Base-by-base conservation (phyloP, 2,888 invertebrate species). In the Apomyelois bistriatella region DNA sequence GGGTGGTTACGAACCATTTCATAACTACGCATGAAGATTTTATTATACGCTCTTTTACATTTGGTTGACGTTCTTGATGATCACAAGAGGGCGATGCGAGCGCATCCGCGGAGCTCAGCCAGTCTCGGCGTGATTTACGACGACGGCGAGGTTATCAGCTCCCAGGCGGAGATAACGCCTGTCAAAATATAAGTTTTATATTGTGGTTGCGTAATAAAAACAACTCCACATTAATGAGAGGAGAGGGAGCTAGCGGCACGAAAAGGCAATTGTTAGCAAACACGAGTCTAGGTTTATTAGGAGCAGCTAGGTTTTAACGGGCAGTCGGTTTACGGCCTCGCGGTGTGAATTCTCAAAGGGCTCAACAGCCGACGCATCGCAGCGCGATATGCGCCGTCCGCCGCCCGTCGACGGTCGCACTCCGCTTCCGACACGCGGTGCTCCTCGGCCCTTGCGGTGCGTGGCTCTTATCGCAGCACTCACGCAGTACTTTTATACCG, bases 401-500 rank as follows among this genome's bases (percentile, higher is more conserved):
- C 5, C 10, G 49, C 36, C 49, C 52, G 32, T n/a, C n/a, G 22
- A 22, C 22, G 22, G 22, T 2, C 22, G 22, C 22, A 3, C 5
- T 2, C 22, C 5, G 22, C 5, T 22, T 22, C 3, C 5, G 5
- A 22, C 22, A 5, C 22, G 22, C 22, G 32, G 5, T 3, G 10
- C 15, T 8, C 5, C 32, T 13, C 15, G 1, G 46, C 32, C 32
- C 28, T 53, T 37, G 37, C 16, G 52, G 17, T 17, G 48, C 15
- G 7, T 36, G 28, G 28, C 57, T 58, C 63, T 76, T 76, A 76
- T 75, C 76, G 68, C 65, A 58, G 51, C 56, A 64, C 60, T 64
- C 54, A 65, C 61, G 62, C 65, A 72, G 60, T 58, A 65, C 68
- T 74, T 72, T 73, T 68, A 70, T 71, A 62, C 62, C 53, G 59